Percentiles rank a stretch among this genome's conserved stretches.
Conservation (phyloP, 2,797 vertebrate species). For the Bovichtus variegatus region DNA sequence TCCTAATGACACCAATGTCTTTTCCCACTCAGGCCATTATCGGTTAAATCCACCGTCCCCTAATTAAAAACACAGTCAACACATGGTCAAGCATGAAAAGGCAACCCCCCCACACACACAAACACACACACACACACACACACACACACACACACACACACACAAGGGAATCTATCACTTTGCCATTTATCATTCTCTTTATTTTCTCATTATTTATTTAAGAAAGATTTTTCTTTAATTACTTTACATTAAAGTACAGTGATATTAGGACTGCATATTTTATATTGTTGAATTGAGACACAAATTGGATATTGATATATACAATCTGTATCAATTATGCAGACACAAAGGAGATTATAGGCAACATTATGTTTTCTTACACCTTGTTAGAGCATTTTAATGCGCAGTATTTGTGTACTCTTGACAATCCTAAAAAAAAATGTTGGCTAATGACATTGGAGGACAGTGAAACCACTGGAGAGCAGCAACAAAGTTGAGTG, state of each 20-base stretch:
- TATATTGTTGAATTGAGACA: conserved; percentile 27
- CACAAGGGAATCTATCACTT: conserved; percentile 51
- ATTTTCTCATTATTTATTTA: conserved; percentile 73
- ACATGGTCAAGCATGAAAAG: conserved; percentile 76
- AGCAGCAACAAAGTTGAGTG: neutral
- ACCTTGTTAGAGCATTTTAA: too few relatives aligned
- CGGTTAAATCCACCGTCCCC: conserved; percentile 68
- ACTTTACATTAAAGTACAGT: conserved; percentile 32
- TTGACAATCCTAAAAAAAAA: neutral
- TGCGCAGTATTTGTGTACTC: neutral
- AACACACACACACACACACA: neutral
- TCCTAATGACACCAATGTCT: conserved; percentile 81
- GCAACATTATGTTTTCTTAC: conserved; percentile 2
- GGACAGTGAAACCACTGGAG: neutral
- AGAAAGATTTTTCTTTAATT: conserved; percentile 45
- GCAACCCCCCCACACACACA: conserved; percentile 2
- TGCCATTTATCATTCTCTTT: conserved; percentile 68
- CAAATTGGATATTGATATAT: conserved; percentile 26
- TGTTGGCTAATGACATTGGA: neutral
- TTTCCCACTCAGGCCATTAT: conserved; percentile 68
- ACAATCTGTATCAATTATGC: conserved; percentile 11
- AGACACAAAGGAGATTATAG: neutral
- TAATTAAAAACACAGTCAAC: conserved; percentile 82
- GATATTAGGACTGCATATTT: conserved; percentile 29
- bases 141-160: conserved; percentile 1